Base-by-base conservation (phyloP, 1,140 invertebrate genomes). In the Octopus bimaculoides region DNA sequence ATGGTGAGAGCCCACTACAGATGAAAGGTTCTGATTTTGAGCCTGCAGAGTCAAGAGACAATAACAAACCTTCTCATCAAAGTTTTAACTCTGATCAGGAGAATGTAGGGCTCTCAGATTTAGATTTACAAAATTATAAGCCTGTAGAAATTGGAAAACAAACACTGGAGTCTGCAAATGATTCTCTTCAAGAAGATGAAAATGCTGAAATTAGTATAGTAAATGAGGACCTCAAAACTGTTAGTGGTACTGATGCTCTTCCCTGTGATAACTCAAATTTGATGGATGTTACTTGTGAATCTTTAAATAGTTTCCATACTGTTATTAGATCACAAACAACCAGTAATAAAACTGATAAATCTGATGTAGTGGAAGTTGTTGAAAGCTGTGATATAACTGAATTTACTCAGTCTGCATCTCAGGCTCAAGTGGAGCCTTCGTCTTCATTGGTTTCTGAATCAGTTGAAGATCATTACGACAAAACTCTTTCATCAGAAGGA, bases 241-340 rank as follows among this genome's bases (percentile, higher is more conserved):
- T 20, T 12, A 12, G 5, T 71, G 66, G 26, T 71, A 20, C 17
- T 20, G 66, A 6, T 5, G 5, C 26, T 14, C 66, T 17, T 71
- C 66, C 66, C 66, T 71, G 66, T 71, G 66, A 71, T 71, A 71
- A 71, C 14, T 71, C 66, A n/a, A n/a, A 14, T 71, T 71, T 20
- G 17, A n/a, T 71, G 66, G 66, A 71, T 17, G 3, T 71, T 5
- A 71, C 66, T n/a, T 71, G 66, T 71, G 66, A 71, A 71, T 71
- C 66, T 71, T 71, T 71, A 71, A 20, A 71, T 17, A 71, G 66
- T 71, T 71, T 71, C 66, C 17, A 71, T 20, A 71, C 66, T 9
- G 66, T 71, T 14, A 71, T 71, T 6, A 14, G 5, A 71, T 71
- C 66, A 71, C 66, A 71, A 71, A 14, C 14, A 71, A 71, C 8